A percentile compares a stretch with the other conserved stretches of the same genome.
Evolutionary conservation across 2,113 vertebrate genomes (phyloP).

Genomic region (Sterrhoptilus dennistouni): DNA sequence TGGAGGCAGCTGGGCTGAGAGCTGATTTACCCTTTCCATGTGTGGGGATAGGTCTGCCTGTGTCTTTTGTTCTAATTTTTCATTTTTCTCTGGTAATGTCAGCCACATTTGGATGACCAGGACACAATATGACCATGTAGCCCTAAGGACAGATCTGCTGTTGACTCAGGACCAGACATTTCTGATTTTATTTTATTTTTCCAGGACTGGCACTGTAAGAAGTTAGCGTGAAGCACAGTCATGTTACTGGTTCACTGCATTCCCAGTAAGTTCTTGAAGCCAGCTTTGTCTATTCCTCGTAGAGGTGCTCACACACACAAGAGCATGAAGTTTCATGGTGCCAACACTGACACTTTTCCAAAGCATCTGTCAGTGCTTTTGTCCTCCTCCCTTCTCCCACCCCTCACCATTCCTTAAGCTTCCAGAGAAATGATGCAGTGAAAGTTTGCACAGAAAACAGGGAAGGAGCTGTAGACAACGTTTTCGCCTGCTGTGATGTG

Average conservation of each 20-base stretch:
- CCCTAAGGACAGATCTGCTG: background rate
- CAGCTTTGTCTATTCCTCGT: background rate
- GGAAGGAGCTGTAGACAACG: background rate
- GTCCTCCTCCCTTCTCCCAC: background rate
- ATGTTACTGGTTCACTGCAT: background rate
- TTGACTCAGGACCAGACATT: background rate
- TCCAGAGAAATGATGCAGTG: background rate
- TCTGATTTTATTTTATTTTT: background rate
- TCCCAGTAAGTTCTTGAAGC: background rate
- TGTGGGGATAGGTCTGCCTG: background rate
- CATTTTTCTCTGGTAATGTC: background rate
- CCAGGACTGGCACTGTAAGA: background rate
- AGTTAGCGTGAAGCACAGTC: background rate
- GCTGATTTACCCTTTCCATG: background rate
- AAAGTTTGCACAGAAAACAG: background rate
- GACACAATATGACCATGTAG: rapidly evolving
- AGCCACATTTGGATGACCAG: background rate
- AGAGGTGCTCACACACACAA: background rate
- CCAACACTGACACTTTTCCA: background rate
- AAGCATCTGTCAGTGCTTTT: background rate
- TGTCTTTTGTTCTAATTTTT: background rate
- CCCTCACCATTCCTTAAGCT: background rate
- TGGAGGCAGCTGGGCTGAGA: background rate
- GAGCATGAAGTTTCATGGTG: background rate
- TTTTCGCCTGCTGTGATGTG: conserved; percentile 18